Evolutionary conservation across 1,140 invertebrate genomes (phyloP).

Genomic region (Drosophila auraria): DNA sequence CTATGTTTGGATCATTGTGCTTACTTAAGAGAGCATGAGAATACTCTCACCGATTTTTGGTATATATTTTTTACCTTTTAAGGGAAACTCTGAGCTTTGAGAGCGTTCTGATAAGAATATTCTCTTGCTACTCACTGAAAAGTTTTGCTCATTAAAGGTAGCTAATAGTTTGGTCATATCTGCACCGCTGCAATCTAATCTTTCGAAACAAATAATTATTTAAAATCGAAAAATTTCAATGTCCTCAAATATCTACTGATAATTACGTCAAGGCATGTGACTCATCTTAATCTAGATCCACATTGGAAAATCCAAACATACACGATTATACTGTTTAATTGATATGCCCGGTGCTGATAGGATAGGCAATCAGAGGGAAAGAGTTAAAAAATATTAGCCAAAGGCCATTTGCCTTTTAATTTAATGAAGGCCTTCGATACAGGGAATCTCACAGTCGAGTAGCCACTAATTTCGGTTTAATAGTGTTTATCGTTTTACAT

Average conservation of each 20-base stretch:
- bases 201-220: background rate
- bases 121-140: background rate
- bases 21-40: background rate
- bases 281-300: background rate
- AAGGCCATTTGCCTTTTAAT: no score
- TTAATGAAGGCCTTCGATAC: no score
- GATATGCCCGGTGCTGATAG: no score
- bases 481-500: background rate
- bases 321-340: no score
- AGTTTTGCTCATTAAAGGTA: no score
- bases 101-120: background rate
- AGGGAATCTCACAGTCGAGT: background rate
- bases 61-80: background rate
- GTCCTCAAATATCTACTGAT: background rate
- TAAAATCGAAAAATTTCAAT: conserved; percentile 50
- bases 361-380: no score
- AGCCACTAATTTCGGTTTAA: background rate
- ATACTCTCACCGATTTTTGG: background rate
- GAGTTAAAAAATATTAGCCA: background rate
- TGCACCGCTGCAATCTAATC: conserved; percentile 6
- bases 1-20: conserved; percentile 8
- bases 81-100: background rate
- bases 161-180: background rate
- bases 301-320: background rate
- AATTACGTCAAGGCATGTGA: background rate